Evolutionary conservation across 1,140 invertebrate genomes (phyloP).

Genomic region (Cepaea nemoralis): DNA sequence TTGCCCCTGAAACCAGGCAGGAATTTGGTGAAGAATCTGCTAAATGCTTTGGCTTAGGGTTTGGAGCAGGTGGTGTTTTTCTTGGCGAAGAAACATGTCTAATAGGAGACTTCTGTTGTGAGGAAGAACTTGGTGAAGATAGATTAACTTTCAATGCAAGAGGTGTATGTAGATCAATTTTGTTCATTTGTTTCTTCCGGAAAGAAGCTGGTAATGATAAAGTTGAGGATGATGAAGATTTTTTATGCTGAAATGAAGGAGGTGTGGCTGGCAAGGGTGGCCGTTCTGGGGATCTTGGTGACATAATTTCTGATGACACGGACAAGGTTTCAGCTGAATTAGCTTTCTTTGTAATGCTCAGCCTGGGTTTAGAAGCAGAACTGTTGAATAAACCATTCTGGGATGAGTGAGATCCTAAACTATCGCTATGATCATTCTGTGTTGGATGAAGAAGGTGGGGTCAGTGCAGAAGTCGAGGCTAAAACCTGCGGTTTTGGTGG

Average conservation of each 20-base stretch:
- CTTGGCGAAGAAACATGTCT: neutral
- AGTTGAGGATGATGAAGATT: constrained; percentile 2
- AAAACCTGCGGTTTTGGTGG: constrained; percentile 13
- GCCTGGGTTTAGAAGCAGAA: neutral
- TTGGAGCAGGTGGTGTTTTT: neutral
- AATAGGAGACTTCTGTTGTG: neutral
- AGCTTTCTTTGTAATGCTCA: neutral
- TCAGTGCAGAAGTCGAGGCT: neutral
- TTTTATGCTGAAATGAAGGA: neutral
- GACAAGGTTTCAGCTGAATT: neutral
- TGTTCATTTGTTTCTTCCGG: neutral
- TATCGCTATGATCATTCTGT: neutral
- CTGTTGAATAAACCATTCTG: neutral
- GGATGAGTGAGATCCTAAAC: neutral
- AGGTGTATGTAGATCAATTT: neutral
- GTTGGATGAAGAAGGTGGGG: constrained; percentile 7
- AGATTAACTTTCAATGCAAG: neutral
- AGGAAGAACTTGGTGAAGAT: neutral
- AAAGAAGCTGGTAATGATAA: constrained; percentile 13
- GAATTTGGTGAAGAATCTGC: neutral
- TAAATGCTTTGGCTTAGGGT: neutral
- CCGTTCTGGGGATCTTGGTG: neutral
- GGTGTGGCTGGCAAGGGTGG: constrained; percentile 20
- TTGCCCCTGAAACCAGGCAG: neutral
- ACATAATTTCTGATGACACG: neutral